Conservation (phyloP, 2,888 invertebrate genomes). For the Apodemia mormo region DNA sequence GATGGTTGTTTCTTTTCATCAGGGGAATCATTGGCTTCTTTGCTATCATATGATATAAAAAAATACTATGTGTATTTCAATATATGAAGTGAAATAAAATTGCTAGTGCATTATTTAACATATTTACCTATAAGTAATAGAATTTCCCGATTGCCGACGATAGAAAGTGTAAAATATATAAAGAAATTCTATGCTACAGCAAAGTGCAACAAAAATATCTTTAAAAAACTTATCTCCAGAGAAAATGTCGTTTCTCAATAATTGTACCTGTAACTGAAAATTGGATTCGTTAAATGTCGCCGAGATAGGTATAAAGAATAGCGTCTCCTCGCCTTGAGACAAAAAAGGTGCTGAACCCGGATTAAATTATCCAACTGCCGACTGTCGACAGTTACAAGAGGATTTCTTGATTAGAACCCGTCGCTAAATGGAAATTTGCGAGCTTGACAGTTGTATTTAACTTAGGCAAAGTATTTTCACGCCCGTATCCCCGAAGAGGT, state of each 20-base stretch:
- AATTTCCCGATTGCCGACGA: no score
- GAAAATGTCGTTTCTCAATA: not conserved
- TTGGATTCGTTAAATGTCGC: slow-evolving; percentile 10
- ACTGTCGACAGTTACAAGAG: slow-evolving; percentile 15
- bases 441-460: slow-evolving; percentile 12
- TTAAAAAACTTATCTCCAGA: not conserved
- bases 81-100: no score
- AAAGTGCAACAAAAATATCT: not conserved
- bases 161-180: no score
- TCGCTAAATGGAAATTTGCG: slow-evolving; percentile 1
- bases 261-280: slow-evolving; percentile 16
- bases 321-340: not conserved
- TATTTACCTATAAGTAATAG: no score
- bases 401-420: slow-evolving; percentile 10
- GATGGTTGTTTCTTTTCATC: no score
- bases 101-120: no score
- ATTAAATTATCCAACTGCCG: slow-evolving; percentile 16
- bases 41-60: no score
- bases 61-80: no score
- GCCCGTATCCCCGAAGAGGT: no score
- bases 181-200: no score
- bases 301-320: slow-evolving; percentile 9
- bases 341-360: slow-evolving; percentile 7
- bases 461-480: not conserved
- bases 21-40: no score